Evolutionary conservation across 2,888 invertebrate species (phyloP).

Genomic region (Ditylenchus weischeri): DNA sequence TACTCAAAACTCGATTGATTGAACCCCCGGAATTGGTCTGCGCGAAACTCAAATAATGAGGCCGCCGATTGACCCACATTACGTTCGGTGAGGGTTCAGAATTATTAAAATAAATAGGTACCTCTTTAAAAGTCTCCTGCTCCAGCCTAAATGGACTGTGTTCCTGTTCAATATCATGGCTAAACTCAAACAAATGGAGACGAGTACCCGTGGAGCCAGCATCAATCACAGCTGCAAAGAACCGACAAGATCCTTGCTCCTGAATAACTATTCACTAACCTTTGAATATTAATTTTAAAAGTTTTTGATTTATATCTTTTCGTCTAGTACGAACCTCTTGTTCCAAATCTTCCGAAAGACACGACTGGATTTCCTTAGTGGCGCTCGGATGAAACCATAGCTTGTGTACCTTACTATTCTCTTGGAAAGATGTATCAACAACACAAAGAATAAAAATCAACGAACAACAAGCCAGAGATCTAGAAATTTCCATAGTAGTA

Average conservation of each 20-base stretch:
- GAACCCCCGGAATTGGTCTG: too few relatives aligned
- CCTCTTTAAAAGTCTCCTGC: constrained; percentile 74
- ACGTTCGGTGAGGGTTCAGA: too few relatives aligned
- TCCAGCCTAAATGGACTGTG: constrained; percentile 69
- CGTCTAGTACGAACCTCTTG: constrained; percentile 22
- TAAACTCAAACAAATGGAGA: constrained; percentile 55
- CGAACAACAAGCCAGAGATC: too few relatives aligned
- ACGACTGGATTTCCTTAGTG: constrained; percentile 24
- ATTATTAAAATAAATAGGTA: too few relatives aligned
- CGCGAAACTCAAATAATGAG: too few relatives aligned
- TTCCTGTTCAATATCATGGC: constrained; percentile 30
- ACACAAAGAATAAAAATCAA: too few relatives aligned
- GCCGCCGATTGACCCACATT: too few relatives aligned
- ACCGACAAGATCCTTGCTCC: constrained; percentile 34
- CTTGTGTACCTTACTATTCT: too few relatives aligned
- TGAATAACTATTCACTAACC: constrained; percentile 15
- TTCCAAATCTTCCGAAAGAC: constrained; percentile 32
- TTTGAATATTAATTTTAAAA: constrained; percentile 18
- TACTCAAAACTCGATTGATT: too few relatives aligned
- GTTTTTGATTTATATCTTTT: too few relatives aligned
- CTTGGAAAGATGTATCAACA: too few relatives aligned
- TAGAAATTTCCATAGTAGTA: too few relatives aligned
- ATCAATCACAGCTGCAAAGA: constrained; percentile 57
- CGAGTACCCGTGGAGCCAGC: constrained; percentile 59
- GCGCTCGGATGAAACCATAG: constrained; percentile 16